A percentile compares a stretch with the other conserved stretches of the same genome.
phyloP scores from a whole-genome alignment of 2,113 vertebrate genomes.

The Trichechus manatus region DNA sequence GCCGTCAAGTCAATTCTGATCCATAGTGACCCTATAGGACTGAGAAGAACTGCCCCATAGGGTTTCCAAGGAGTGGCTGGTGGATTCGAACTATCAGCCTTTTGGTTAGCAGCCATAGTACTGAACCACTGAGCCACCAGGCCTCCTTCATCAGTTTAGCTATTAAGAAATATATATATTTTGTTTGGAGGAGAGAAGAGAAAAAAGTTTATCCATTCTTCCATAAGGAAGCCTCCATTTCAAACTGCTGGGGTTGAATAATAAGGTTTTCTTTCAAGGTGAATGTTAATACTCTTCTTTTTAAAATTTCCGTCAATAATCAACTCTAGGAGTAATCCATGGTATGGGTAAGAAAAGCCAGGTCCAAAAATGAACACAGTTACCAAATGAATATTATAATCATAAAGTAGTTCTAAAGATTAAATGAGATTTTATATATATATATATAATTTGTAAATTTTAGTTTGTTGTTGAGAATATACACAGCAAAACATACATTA shows the following conservation, averaged over 20 bases:
- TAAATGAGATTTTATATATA: neutral
- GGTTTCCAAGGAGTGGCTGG: no score
- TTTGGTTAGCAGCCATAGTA: no score
- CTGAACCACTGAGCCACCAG: no score
- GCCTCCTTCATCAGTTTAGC: neutral
- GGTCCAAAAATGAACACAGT: neutral
- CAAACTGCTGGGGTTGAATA: neutral
- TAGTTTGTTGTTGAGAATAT: neutral
- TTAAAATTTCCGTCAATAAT: neutral
- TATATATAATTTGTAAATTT: neutral
- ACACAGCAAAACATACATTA: neutral
- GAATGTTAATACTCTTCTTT: conserved; percentile 7
- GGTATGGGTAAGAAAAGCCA: neutral
- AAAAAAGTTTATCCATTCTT: neutral
- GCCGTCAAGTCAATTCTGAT: no score
- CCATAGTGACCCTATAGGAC: no score
- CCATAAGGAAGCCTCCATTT: neutral
- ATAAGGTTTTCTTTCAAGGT: conserved; percentile 1
- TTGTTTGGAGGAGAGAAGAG: neutral
- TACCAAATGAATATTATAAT: conserved; percentile 3
- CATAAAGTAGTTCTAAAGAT: neutral
- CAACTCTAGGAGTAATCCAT: neutral
- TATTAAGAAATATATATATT: neutral
- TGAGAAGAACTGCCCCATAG: no score
- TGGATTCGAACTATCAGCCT: no score